Conservation (phyloP, 2,113 vertebrate genomes). For the Microcebus murinus region DNA sequence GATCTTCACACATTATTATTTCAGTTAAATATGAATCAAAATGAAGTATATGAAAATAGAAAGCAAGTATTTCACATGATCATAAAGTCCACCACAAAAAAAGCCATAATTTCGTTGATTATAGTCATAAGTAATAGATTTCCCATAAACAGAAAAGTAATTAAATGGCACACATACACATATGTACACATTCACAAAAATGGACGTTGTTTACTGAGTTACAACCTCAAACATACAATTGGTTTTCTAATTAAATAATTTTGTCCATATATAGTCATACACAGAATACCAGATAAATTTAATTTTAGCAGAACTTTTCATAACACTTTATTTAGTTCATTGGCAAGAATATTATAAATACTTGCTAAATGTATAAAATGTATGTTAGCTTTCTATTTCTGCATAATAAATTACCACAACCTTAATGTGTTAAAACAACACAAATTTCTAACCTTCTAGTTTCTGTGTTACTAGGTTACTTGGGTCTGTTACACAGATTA, state of each 20-base stretch:
- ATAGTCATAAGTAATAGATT: neutral
- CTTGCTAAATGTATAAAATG: neutral
- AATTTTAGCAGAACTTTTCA: neutral
- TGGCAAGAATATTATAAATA: neutral
- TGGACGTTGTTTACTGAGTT: neutral
- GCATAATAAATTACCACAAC: neutral
- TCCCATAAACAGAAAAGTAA: neutral
- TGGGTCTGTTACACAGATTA: neutral
- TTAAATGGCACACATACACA: neutral
- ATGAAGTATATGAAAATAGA: neutral
- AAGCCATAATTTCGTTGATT: neutral
- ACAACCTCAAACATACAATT: neutral
- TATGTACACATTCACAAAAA: neutral
- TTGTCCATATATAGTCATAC: neutral
- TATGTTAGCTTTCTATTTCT: neutral
- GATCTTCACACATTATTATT: neutral
- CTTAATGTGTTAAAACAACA: neutral
- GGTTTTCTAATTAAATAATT: neutral
- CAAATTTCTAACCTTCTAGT: neutral
- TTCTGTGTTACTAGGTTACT: neutral
- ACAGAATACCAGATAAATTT: neutral
- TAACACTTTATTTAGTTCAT: neutral
- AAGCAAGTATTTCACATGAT: neutral
- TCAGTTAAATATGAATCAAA: neutral
- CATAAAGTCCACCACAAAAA: neutral